Conservation (phyloP, 2,888 invertebrate genomes). For the Hofmannophila pseudospretella region DNA sequence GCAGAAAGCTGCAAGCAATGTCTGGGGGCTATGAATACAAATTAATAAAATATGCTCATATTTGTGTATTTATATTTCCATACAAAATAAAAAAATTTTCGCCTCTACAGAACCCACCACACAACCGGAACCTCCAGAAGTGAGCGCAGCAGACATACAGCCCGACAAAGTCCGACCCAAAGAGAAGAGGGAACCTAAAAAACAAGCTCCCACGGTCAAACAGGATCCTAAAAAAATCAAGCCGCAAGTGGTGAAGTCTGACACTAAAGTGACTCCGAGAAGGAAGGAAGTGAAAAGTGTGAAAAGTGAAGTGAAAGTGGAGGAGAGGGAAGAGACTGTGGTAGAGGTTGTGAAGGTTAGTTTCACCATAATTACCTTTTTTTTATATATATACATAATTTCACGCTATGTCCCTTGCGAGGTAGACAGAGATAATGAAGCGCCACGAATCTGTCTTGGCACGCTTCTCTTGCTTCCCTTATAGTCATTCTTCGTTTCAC, state of each 20-base stretch:
- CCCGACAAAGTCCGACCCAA: slow-evolving; percentile 27
- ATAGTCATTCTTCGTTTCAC: too few relatives aligned
- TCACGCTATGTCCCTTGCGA: too few relatives aligned
- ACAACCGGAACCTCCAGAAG: slow-evolving; percentile 52
- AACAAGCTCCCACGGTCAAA: slow-evolving; percentile 19
- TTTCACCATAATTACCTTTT: too few relatives aligned
- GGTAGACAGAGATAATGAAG: too few relatives aligned
- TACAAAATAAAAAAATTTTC: too few relatives aligned
- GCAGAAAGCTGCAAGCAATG: too few relatives aligned
- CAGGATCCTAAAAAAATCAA: slow-evolving; percentile 29
- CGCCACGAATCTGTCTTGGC: too few relatives aligned
- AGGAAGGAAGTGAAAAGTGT: slow-evolving; percentile 24
- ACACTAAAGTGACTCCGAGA: slow-evolving; percentile 26
- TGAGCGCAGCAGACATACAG: slow-evolving; percentile 49
- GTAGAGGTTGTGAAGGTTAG: slow-evolving; percentile 28
- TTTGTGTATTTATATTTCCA: too few relatives aligned
- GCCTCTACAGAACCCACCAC: slow-evolving; percentile 37
- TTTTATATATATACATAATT: too few relatives aligned
- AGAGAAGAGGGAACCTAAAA: slow-evolving; percentile 31
- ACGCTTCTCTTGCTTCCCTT: too few relatives aligned
- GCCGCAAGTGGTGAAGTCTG: slow-evolving; percentile 26
- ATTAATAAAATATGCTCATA: too few relatives aligned
- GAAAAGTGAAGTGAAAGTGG: slow-evolving; percentile 39
- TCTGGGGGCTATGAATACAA: too few relatives aligned
- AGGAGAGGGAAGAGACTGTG: slow-evolving; percentile 27